Conservation (phyloP, 2,888 invertebrate species). For the Ditylenchus weischeri region DNA sequence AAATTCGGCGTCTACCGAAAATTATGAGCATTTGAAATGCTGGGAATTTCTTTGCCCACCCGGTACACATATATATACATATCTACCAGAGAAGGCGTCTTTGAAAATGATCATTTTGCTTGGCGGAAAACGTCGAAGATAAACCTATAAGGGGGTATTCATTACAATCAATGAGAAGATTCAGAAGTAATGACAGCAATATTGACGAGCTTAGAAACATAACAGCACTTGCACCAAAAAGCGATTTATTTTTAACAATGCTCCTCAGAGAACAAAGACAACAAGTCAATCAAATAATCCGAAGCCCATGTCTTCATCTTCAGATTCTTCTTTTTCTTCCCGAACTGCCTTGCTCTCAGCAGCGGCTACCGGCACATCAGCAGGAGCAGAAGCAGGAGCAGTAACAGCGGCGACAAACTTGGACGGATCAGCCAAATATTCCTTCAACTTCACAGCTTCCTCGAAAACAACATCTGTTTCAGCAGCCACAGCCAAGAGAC, state of each 20-base stretch:
- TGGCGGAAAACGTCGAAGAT: no score
- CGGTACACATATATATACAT: no score
- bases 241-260: conserved; percentile 32
- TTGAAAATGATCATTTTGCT: conserved; percentile 87
- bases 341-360: conserved; percentile 65
- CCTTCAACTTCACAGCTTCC: conserved; percentile 68
- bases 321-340: conserved; percentile 77
- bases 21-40: no score
- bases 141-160: no score
- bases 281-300: conserved; percentile 66
- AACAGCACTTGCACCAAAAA: no score
- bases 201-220: no score
- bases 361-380: conserved; percentile 68
- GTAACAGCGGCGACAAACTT: conserved; percentile 74
- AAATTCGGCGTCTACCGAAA: no score
- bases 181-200: no score
- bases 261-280: conserved; percentile 17
- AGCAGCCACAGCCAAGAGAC: conserved; percentile 90
- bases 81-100: conserved; percentile 81
- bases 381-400: conserved; percentile 68
- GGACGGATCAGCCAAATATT: conserved; percentile 69
- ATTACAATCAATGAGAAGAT: no score
- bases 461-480: conserved; percentile 91
- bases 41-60: no score
- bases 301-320: conserved; percentile 89